These are phyloP conservation scores for Tachysurus fulvidraco DNA, from an alignment of 2,113 vertebrate genomes.

Conservation along the genomic window DNA sequence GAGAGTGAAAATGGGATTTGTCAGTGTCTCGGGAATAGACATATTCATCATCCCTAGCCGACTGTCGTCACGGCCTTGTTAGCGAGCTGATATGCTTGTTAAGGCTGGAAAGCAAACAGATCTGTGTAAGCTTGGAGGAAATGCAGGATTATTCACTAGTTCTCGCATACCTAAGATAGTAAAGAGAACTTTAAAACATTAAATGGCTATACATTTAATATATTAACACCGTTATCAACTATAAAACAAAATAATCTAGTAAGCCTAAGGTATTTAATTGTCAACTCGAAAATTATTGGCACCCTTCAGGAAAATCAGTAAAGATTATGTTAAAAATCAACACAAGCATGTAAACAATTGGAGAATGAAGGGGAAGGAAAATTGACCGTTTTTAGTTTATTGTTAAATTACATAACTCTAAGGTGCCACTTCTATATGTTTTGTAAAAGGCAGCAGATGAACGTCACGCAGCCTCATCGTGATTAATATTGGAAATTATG, in stretches of 20 bases:
- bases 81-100: constrained; percentile 38
- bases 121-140: constrained; percentile 17
- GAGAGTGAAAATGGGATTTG: constrained; percentile 52
- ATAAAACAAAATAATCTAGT: neutral
- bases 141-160: constrained; percentile 28
- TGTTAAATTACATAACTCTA: too few species aligned
- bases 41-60: constrained; percentile 51
- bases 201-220: neutral
- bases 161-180: constrained; percentile 3
- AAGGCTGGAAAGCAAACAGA: constrained; percentile 21
- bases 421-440: too few species aligned
- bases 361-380: too few species aligned
- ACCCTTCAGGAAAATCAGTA: neutral
- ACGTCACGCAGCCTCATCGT: too few species aligned
- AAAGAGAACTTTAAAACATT: constrained; percentile 21
- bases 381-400: too few species aligned
- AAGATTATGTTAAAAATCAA: neutral
- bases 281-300: neutral
- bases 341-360: neutral
- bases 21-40: constrained; percentile 50
- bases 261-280: neutral
- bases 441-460: neutral
- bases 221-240: neutral
- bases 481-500: neutral
- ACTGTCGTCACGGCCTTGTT: constrained; percentile 42